Conservation (phyloP, 2,113 vertebrate genomes). For the Puma concolor region DNA sequence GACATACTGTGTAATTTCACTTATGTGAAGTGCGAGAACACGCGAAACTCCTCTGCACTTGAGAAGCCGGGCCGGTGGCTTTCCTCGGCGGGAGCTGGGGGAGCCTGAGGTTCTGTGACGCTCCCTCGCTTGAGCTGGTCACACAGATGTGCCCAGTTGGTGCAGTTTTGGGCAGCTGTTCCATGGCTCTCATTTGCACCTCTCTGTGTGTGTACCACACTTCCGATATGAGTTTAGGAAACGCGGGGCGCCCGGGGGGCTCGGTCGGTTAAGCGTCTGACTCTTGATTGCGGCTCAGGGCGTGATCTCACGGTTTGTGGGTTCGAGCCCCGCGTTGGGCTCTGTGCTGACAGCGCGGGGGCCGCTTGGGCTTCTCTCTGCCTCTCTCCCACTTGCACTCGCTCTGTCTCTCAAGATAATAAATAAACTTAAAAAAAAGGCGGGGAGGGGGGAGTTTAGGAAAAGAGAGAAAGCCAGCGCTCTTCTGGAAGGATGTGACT, state of each 20-base stretch:
- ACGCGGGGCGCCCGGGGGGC: background rate
- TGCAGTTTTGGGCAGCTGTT: too few species aligned
- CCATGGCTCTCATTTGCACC: fast-evolving
- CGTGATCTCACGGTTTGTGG: too few species aligned
- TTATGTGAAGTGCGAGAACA: fast-evolving
- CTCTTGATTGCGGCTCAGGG: too few species aligned
- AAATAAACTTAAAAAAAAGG: background rate
- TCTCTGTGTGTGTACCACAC: fast-evolving
- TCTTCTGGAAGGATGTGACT: background rate
- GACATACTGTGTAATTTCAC: fast-evolving
- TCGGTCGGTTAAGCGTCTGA: too few species aligned
- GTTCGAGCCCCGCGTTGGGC: too few species aligned
- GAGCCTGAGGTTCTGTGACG: fast-evolving
- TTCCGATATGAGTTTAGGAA: background rate
- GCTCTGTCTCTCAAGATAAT: too few species aligned
- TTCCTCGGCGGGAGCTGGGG: background rate
- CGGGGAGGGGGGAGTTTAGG: background rate
- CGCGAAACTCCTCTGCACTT: fast-evolving
- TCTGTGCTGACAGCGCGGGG: too few species aligned
- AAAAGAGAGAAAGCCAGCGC: background rate
- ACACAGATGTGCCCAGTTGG: fast-evolving
- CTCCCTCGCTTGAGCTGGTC: background rate
- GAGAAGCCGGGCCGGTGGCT: background rate
- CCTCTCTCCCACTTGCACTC: too few species aligned
- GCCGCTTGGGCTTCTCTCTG: too few species aligned